A percentile compares a stretch with the other conserved stretches of the same genome.
These are phyloP conservation scores for Drymonia ruficornis DNA, from an alignment of 2,888 invertebrate species.

Conservation along the genomic window DNA sequence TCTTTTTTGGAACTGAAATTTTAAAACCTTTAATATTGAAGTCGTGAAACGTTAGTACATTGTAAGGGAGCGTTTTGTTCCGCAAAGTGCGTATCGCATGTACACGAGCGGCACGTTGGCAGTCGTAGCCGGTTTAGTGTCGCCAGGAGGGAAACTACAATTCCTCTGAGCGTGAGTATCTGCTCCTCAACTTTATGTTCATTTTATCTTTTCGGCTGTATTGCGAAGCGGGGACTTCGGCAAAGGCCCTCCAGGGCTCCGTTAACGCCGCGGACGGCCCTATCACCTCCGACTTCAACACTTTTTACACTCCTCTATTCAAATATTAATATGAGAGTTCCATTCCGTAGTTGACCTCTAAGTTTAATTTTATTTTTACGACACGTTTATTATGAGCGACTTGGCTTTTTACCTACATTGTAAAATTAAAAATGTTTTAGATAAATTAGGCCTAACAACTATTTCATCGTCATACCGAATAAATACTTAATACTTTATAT, in stretches of 20 bases:
- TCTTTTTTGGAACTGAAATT: background rate
- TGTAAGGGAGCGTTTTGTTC: conserved; percentile 38
- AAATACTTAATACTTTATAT: no score
- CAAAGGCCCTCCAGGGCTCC: conserved; percentile 81
- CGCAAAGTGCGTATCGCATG: conserved; percentile 66
- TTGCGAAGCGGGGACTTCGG: conserved; percentile 76
- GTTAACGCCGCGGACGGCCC: conserved; percentile 75
- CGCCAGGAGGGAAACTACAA: conserved; percentile 80
- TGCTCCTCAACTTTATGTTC: conserved; percentile 83
- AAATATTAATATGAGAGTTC: conserved; percentile 72
- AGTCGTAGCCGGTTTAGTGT: conserved; percentile 70
- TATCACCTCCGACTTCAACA: conserved; percentile 68
- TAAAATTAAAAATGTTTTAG: conserved; percentile 11
- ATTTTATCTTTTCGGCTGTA: conserved; percentile 83
- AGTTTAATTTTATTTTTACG: conserved; percentile 53
- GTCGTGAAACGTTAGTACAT: conserved; percentile 10
- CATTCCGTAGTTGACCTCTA: conserved; percentile 49
- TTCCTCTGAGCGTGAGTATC: conserved; percentile 80
- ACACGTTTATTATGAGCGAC: conserved; percentile 36
- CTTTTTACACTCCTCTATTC: conserved; percentile 77
- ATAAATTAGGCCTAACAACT: no score
- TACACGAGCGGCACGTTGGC: conserved; percentile 28
- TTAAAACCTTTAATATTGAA: background rate
- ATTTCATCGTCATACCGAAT: no score
- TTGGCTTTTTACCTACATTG: conserved; percentile 25